A percentile compares a stretch with the other conserved stretches of the same genome.
Conservation (phyloP, 2,113 vertebrate species). For the Psilopogon haemacephalus region DNA sequence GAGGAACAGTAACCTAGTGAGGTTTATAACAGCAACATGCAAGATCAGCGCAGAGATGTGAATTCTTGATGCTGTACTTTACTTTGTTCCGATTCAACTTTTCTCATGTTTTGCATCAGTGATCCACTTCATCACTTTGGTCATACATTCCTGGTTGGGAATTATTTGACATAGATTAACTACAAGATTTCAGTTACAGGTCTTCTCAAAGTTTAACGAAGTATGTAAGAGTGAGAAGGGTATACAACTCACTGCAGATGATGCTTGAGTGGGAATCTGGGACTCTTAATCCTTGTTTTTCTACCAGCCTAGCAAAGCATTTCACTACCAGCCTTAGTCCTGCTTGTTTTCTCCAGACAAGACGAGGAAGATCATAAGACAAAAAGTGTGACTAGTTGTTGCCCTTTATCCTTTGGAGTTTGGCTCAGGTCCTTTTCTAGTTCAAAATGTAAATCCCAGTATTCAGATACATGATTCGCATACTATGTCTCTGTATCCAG, state of each 20-base stretch:
- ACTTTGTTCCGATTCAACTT: not conserved
- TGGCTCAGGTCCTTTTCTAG: not conserved
- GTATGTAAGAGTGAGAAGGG: not conserved
- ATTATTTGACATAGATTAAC: not conserved
- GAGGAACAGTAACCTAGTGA: not conserved
- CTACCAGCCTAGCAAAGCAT: not conserved
- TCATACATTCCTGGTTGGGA: not conserved
- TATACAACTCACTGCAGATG: not conserved
- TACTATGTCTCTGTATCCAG: not conserved
- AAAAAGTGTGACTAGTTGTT: not conserved
- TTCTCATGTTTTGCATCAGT: not conserved
- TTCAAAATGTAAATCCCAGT: not conserved
- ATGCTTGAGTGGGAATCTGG: not conserved
- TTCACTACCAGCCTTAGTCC: not conserved
- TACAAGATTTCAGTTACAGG: not conserved
- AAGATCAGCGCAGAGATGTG: not conserved
- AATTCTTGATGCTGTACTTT: not conserved
- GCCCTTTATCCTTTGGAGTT: not conserved
- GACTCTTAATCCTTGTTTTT: not conserved
- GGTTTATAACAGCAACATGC: not conserved
- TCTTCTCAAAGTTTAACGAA: not conserved
- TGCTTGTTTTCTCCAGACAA: not conserved
- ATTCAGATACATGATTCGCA: not conserved
- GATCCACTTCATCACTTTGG: not conserved
- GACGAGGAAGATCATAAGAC: not conserved